phyloP scores from a whole-genome alignment of 2,797 vertebrate species.

The Epinephelus coioides region DNA sequence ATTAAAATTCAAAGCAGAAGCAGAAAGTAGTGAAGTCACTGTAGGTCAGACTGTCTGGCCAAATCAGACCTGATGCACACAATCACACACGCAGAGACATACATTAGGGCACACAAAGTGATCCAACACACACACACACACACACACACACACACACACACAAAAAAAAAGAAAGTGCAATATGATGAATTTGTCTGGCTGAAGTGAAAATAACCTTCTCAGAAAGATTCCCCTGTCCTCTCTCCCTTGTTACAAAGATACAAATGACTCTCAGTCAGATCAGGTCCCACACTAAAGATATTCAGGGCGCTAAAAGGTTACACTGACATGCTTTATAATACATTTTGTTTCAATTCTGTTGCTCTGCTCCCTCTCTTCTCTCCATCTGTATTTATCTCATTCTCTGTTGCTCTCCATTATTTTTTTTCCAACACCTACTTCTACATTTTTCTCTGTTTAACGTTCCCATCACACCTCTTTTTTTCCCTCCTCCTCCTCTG shows the following conservation, averaged over 20 bases:
- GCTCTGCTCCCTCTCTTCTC: conserved; percentile 11
- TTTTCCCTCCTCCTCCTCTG: neutral
- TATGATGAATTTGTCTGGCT: conserved; percentile 57
- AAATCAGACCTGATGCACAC: conserved; percentile 36
- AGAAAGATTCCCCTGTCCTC: conserved; percentile 21
- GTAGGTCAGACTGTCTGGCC: conserved; percentile 53
- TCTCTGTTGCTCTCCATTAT: neutral
- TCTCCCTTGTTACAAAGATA: conserved; percentile 44
- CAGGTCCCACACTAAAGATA: conserved; percentile 42
- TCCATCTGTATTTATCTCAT: neutral
- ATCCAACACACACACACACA: neutral
- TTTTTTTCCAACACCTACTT: neutral
- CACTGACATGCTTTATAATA: conserved; percentile 48
- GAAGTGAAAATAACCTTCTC: conserved; percentile 58
- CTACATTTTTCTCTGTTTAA: neutral
- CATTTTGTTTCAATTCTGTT: conserved; percentile 24
- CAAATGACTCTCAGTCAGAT: conserved; percentile 59
- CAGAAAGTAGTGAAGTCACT: conserved; percentile 15
- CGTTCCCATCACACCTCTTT: neutral
- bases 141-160: too few relatives aligned
- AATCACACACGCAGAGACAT: conserved; percentile 13
- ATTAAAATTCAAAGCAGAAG: conserved; percentile 38
- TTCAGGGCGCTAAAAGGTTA: conserved; percentile 70
- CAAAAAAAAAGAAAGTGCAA: neutral
- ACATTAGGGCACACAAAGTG: neutral